phyloP scores from a whole-genome alignment of 2,888 invertebrate genomes.

The Lasius platythorax region DNA sequence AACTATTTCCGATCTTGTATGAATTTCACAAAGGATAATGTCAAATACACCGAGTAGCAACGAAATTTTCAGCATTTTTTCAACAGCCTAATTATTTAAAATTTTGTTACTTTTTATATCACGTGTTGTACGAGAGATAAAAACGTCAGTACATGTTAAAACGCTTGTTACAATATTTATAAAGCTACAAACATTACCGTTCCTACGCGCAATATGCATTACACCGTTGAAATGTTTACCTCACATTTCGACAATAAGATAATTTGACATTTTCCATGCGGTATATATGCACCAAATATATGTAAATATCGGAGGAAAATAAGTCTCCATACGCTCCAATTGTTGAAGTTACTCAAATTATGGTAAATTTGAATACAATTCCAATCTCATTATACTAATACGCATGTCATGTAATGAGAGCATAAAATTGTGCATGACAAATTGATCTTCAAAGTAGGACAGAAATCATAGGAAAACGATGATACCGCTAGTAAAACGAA shows the following conservation, averaged over 20 bases:
- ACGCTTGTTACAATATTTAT: neutral
- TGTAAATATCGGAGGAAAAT: neutral
- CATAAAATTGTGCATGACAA: conserved; percentile 32
- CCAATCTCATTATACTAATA: neutral
- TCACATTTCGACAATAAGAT: neutral
- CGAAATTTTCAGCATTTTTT: conserved; percentile 41
- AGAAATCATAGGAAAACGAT: neutral
- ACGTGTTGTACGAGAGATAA: neutral
- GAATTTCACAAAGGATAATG: conserved; percentile 40
- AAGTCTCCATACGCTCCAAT: conserved; percentile 15
- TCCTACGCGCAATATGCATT: neutral
- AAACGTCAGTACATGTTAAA: neutral
- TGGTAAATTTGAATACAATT: conserved; percentile 7
- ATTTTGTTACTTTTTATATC: neutral
- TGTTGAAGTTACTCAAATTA: conserved; percentile 10
- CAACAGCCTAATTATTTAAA: neutral
- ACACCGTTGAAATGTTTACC: neutral
- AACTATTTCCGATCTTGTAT: neutral
- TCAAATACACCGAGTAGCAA: conserved; percentile 27
- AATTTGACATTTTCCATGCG: neutral
- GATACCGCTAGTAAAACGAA: neutral
- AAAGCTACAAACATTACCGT: neutral
- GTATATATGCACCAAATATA: neutral
- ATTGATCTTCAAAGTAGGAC: conserved; percentile 10
- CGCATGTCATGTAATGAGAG: neutral